Base-by-base conservation (phyloP, 2,113 vertebrate genomes). In the Barnardius zonarius region DNA sequence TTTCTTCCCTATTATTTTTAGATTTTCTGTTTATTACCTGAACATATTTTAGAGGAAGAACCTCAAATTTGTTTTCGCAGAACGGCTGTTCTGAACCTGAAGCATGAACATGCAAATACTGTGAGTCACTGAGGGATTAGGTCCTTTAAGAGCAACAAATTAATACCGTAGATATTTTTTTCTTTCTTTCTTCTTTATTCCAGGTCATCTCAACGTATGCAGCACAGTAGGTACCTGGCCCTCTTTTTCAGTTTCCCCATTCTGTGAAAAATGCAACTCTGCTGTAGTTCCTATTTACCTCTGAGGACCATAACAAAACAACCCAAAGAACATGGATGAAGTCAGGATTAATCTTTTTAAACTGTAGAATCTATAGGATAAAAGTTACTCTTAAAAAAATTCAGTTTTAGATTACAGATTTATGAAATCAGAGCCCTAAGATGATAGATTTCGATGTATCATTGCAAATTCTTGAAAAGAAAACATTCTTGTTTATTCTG, bases 21-120 rank as follows among this genome's bases (percentile, higher is more conserved):
- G 59, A 84, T 68, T 78, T 87, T 95, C 70, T 82, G 62, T 77
- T 95, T 92, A 86, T 74, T 44, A 68, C 48, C 24, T 89, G n/a
- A 86, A 52, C 1, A 39, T 37, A 48, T 79, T 67, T n/a, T 69
- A 33, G 46, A 7, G 23, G 52, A 94, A 85, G 52, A 79, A 4
- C 3, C 22, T 83, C 24, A 35, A 54, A 59, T 76, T 64, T 0
- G 10, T n/a, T 86, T 64, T 39, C 52, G 49, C 33, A 63, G 52
- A 90, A 55, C 13, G 39, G 46, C 54, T 74, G 19, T 75, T 92
- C 68, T 67, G 78, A 70, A 41, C 5, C 13, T 62, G 77, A 95
- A 86, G 6, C 20, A 77, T n/a, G 25, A 57, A 14, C 17, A 68
- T 46, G 74, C 39, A 83, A 73, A 44, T 73, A 51, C 81, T 90